Percentiles rank a stretch among this genome's conserved stretches.
These are phyloP conservation scores for Coturnix japonica DNA, from an alignment of 2,113 vertebrate species.

Conservation along the genomic window DNA sequence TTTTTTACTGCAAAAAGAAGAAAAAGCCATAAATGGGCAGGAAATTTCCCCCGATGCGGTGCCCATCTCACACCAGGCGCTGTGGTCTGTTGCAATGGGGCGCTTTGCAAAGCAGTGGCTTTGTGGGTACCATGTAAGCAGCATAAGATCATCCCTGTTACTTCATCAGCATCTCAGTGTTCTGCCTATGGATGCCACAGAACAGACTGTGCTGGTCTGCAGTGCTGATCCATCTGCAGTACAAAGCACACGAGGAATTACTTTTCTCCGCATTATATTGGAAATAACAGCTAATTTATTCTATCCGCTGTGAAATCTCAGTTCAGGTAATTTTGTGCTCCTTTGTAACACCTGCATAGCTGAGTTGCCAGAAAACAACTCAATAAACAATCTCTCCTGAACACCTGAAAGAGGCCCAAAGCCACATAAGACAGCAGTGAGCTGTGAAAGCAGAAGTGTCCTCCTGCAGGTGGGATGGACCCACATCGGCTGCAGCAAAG, in stretches of 20 bases:
- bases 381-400: neutral
- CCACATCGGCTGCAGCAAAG: fast-evolving
- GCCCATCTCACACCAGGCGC: neutral
- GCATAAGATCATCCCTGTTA: neutral
- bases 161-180: neutral
- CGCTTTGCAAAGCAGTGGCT: neutral
- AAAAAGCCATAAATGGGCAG: neutral
- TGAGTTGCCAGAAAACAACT: neutral
- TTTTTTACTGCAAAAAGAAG: too few relatives aligned
- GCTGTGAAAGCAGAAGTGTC: neutral
- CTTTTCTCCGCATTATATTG: neutral
- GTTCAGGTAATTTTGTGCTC: neutral
- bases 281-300: neutral
- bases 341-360: neutral
- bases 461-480: neutral
- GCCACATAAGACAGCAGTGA: fast-evolving
- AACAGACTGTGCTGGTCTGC: neutral
- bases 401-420: neutral
- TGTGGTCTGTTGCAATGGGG: neutral
- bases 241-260: neutral
- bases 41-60: neutral
- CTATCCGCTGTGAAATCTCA: neutral
- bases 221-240: neutral
- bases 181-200: neutral
- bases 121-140: neutral